Base-by-base conservation (phyloP, 2,888 invertebrate species). In the Hirtodrosophila confusa region DNA sequence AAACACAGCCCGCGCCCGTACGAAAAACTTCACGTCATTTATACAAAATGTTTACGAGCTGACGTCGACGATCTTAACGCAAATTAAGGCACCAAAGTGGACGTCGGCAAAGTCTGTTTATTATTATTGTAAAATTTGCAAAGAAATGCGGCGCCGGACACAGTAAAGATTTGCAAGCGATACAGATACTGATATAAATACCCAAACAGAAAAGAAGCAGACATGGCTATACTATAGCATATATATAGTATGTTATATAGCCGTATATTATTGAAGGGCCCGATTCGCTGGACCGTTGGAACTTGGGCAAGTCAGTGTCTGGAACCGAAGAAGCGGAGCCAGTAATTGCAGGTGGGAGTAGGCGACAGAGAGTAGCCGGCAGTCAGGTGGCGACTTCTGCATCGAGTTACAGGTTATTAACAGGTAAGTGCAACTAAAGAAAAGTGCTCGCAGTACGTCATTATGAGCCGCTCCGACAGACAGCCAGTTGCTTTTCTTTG, bases 401-500 rank as follows among this genome's bases (percentile, higher is more conserved):
- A 77, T 86, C 78, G 68, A 72, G 82, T 88, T 84, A 74, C 87
- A 80, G 65, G 69, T 88, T 84, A 84, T 88, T 88, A 88, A 86
- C 83, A 83, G 88, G 77, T 80, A 87, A 67, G 53, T 57, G 66
- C 54, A 65, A 51, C 66, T 57, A 39, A 63, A 67, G 50, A 39
- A 63, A 61, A 60, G 41, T 54, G 45, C 69, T 53, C 23, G 40
- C 11, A 6, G 31, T 58, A 65, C 58, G 55, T 72, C 72, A 72
- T 72, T 71, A 72, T 35, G 58, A 31, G 17, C 47, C 56, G 50
- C 48, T 41, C 60, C 49, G 49, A 41, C 62, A 40, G 54, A 39
- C 35, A 43, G 36, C n/a, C 43, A 27, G 51, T 47, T 87, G 72
- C 75, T 86, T 86, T 89, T 88, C 80, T 75, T 75, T 86, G 88